phyloP scores from a whole-genome alignment of 2,888 invertebrate genomes.

The Tachina fera region DNA sequence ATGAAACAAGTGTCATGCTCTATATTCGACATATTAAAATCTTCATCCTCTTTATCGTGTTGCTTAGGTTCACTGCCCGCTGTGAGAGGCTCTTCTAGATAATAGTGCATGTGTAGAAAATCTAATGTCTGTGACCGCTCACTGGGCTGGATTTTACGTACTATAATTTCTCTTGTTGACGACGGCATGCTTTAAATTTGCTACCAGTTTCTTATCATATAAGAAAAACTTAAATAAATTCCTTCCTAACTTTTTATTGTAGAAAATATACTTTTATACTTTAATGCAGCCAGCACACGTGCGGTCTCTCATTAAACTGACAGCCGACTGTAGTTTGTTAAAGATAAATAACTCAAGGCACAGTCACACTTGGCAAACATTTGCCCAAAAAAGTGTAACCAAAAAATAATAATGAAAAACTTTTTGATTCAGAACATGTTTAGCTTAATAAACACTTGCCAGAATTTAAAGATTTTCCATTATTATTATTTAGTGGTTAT shows the following conservation, averaged over 20 bases:
- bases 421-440: no score
- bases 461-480: no score
- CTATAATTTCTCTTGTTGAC: conserved; percentile 65
- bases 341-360: not conserved
- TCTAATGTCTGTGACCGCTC: conserved; percentile 76
- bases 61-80: conserved; percentile 76
- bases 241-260: not conserved
- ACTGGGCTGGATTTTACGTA: conserved; percentile 71
- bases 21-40: conserved; percentile 77
- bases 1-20: conserved; percentile 76
- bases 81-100: conserved; percentile 80
- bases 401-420: no score
- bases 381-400: no score
- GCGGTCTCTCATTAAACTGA: not conserved
- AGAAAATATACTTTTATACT: not conserved
- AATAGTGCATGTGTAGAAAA: conserved; percentile 78
- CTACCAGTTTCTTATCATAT: conserved; percentile 10
- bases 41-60: conserved; percentile 77
- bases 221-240: not conserved
- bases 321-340: not conserved
- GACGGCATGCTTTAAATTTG: conserved; percentile 33
- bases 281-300: not conserved
- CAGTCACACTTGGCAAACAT: not conserved
- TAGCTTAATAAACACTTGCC: no score
- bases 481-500: no score